phyloP scores from a whole-genome alignment of 92 coral and sea anemone genomes.

The Porites divaricata region DNA sequence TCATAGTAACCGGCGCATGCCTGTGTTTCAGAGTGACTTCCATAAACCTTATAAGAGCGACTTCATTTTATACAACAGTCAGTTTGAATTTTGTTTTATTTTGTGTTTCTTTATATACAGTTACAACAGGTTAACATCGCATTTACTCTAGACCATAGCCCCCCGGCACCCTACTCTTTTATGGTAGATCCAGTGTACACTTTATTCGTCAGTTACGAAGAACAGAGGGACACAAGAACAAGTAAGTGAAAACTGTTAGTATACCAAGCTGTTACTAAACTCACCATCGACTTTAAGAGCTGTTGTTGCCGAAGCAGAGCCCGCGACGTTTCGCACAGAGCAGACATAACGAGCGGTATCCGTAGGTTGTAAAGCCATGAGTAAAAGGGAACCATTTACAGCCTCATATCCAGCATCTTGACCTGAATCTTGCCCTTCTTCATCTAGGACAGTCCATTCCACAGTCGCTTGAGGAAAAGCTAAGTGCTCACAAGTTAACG shows the following conservation, averaged over 20 bases:
- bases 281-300: constrained; percentile 70
- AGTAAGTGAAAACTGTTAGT: not conserved
- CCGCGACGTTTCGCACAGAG: constrained; percentile 83
- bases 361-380: constrained; percentile 67
- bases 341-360: constrained; percentile 88
- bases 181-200: no score
- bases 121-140: no score
- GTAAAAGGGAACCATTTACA: constrained; percentile 48
- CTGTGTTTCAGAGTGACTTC: no score
- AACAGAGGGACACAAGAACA: not conserved
- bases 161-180: no score
- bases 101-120: no score
- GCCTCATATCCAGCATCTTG: constrained; percentile 56
- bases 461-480: constrained; percentile 80
- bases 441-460: constrained; percentile 66
- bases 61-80: no score
- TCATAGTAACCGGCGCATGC: no score
- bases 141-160: no score
- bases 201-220: no score
- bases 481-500: constrained; percentile 64
- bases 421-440: constrained; percentile 32
- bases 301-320: constrained; percentile 60
- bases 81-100: no score
- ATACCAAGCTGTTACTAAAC: constrained; percentile 1
- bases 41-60: no score